A percentile compares a stretch with the other conserved stretches of the same genome.
Evolutionary conservation across 2,113 vertebrate genomes (phyloP).

Genomic region (Narcine bancroftii): DNA sequence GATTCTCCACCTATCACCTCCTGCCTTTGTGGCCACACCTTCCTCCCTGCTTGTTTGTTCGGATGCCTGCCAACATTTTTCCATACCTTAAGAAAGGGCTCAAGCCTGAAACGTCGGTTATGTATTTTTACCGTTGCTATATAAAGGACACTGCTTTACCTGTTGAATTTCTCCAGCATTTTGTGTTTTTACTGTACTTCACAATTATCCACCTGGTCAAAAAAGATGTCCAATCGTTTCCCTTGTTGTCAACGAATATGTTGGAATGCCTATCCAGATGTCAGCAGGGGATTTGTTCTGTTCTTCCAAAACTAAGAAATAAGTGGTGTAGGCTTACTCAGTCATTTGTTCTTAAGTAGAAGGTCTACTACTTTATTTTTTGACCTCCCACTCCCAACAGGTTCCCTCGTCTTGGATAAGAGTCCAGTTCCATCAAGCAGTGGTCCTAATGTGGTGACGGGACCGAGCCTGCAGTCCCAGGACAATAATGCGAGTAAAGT

Average conservation of each 20-base stretch:
- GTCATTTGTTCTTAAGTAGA: not conserved
- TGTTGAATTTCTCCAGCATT: too few relatives aligned
- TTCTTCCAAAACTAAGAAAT: not conserved
- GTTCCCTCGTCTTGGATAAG: constrained; percentile 67
- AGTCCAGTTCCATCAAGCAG: constrained; percentile 57
- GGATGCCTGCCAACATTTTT: too few relatives aligned
- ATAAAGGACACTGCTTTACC: too few relatives aligned
- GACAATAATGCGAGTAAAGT: constrained; percentile 66
- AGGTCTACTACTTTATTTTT: not conserved
- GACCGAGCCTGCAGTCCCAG: constrained; percentile 54
- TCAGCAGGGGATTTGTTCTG: not conserved
- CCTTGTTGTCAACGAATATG: not conserved
- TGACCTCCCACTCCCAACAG: constrained; percentile 42
- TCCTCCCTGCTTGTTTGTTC: too few relatives aligned
- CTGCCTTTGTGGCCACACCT: too few relatives aligned
- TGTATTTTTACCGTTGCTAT: too few relatives aligned
- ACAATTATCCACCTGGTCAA: too few relatives aligned
- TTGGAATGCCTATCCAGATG: not conserved
- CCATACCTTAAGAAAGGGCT: too few relatives aligned
- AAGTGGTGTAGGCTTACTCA: not conserved
- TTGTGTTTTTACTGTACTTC: too few relatives aligned
- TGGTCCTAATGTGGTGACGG: constrained; percentile 56
- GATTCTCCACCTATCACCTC: too few relatives aligned
- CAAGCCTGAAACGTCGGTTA: too few relatives aligned
- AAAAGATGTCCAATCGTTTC: too few relatives aligned